A percentile compares a stretch with the other conserved stretches of the same genome.
Conservation (phyloP, 2,113 vertebrate genomes). For the Telmatochromis sp. region DNA sequence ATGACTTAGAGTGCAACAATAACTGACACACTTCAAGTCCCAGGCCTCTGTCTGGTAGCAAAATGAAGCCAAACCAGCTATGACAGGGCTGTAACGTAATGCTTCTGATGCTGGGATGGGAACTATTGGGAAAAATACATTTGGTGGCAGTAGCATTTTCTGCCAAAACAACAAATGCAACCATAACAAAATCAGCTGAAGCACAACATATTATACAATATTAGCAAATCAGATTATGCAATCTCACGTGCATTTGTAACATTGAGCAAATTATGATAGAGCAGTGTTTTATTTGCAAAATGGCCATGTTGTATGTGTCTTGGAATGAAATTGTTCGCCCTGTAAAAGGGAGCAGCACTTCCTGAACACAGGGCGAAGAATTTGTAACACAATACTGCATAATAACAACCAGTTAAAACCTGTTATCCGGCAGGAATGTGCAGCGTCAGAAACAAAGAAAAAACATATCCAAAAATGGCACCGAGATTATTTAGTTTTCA, state of each 20-base stretch:
- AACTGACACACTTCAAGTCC: background rate
- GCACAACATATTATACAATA: background rate
- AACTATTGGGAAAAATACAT: background rate
- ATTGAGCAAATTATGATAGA: background rate
- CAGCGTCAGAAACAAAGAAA: slow-evolving; percentile 52
- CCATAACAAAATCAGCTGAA: rapidly evolving
- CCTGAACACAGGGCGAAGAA: slow-evolving; percentile 19
- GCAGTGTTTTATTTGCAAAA: background rate
- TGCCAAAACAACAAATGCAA: background rate
- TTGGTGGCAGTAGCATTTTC: background rate
- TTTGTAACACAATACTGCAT: slow-evolving; percentile 49
- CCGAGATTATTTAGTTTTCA: slow-evolving; percentile 37
- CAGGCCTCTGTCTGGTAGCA: background rate
- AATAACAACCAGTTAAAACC: slow-evolving; percentile 55
- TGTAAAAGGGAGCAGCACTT: slow-evolving; percentile 24
- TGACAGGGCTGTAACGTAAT: rapidly evolving
- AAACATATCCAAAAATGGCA: slow-evolving; percentile 52
- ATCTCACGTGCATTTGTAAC: background rate
- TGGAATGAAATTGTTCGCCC: background rate
- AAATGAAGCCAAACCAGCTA: background rate
- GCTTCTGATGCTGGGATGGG: background rate
- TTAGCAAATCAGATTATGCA: background rate
- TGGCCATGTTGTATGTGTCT: background rate
- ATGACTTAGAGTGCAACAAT: background rate
- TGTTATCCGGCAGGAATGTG: slow-evolving; percentile 60